A percentile compares a stretch with the other conserved stretches of the same genome.
Evolutionary conservation across 1,140 invertebrate genomes (phyloP).

Genomic region (Ephestia elutella): DNA sequence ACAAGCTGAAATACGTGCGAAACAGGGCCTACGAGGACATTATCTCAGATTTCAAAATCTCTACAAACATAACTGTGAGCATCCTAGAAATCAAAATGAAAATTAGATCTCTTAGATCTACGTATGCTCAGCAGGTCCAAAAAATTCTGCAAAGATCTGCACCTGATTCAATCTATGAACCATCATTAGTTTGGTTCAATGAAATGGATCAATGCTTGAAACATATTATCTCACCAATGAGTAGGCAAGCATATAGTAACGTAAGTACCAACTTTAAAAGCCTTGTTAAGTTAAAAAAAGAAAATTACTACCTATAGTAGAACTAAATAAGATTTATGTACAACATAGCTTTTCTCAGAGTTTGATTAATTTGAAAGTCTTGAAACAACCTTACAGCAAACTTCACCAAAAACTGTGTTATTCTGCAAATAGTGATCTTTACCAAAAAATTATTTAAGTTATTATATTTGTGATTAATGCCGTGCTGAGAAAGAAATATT

Average conservation of each 20-base stretch:
- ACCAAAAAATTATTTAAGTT: too few species aligned
- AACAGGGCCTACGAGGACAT: slow-evolving; percentile 58
- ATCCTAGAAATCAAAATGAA: slow-evolving; percentile 67
- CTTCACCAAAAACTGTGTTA: too few species aligned
- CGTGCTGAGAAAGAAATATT: too few species aligned
- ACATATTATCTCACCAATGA: slow-evolving; percentile 42
- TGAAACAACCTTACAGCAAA: too few species aligned
- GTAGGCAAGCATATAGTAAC: slow-evolving; percentile 26
- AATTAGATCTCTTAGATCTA: slow-evolving; percentile 69
- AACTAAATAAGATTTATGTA: too few species aligned
- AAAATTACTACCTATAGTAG: too few species aligned
- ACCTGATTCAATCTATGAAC: slow-evolving; percentile 60
- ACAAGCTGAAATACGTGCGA: slow-evolving; percentile 58
- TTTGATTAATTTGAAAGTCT: too few species aligned
- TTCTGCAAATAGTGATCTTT: too few species aligned
- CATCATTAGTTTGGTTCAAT: slow-evolving; percentile 61
- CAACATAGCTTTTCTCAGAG: too few species aligned
- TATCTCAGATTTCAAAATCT: slow-evolving; percentile 49
- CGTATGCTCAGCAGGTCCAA: slow-evolving; percentile 68
- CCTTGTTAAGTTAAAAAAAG: too few species aligned
- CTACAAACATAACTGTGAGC: slow-evolving; percentile 44
- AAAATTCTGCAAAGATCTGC: slow-evolving; percentile 67
- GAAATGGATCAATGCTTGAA: slow-evolving; percentile 67
- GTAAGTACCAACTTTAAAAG: slow-evolving; percentile 24
- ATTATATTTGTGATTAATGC: too few species aligned